Evolutionary conservation across 2,888 invertebrate species (phyloP).

Genomic region (Drosophila buzzatii): DNA sequence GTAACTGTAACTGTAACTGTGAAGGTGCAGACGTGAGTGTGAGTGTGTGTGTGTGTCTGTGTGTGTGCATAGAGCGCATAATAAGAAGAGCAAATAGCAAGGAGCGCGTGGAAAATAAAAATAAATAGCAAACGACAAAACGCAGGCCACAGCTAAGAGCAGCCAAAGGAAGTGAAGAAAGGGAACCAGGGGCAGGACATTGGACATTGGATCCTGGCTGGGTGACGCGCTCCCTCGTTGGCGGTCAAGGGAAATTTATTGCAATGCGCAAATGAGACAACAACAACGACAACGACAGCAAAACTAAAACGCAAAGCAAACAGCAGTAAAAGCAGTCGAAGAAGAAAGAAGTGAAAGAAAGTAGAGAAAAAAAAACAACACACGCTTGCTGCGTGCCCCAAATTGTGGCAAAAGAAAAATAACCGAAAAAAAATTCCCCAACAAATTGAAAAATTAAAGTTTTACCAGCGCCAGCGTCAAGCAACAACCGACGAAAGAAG

Average conservation of each 20-base stretch:
- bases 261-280: slow-evolving; percentile 79
- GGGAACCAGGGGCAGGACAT: neutral
- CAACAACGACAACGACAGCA: slow-evolving; percentile 40
- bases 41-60: slow-evolving; percentile 11
- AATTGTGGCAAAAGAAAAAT: slow-evolving; percentile 64
- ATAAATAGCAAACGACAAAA: slow-evolving; percentile 71
- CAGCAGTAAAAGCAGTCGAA: slow-evolving; percentile 41
- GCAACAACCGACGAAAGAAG: slow-evolving; percentile 46
- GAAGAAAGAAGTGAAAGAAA: slow-evolving; percentile 3
- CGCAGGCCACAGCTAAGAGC: slow-evolving; percentile 46
- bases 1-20: slow-evolving; percentile 9
- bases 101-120: slow-evolving; percentile 70
- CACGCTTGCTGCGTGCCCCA: slow-evolving; percentile 38
- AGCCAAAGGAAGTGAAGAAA: slow-evolving; percentile 14
- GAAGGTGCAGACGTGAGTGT: slow-evolving; percentile 19
- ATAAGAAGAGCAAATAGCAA: slow-evolving; percentile 72
- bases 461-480: slow-evolving; percentile 50
- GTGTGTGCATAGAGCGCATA: slow-evolving; percentile 50
- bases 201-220: slow-evolving; percentile 32
- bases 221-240: slow-evolving; percentile 76
- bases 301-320: slow-evolving; percentile 68
- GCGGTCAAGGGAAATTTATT: slow-evolving; percentile 79
- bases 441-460: slow-evolving; percentile 82
- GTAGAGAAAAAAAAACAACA: neutral
- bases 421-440: slow-evolving; percentile 66